These are phyloP conservation scores for Himalopsyche kuldschensis DNA, from an alignment of 2,888 invertebrate species.

Conservation along the genomic window DNA sequence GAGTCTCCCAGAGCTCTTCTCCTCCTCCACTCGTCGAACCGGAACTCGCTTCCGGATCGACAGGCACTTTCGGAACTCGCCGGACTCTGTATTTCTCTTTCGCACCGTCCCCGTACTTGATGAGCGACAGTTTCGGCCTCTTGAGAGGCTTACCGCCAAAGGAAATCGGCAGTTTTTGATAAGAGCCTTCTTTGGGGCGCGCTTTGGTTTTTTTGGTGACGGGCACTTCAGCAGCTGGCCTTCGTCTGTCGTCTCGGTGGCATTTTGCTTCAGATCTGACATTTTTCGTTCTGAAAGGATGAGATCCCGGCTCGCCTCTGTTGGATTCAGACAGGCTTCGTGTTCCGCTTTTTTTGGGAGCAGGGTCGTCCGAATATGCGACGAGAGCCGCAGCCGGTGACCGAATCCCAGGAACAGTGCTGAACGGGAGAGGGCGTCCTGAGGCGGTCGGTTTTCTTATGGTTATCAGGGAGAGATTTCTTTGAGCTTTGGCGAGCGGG, in stretches of 20 bases:
- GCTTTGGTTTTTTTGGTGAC: slow-evolving; percentile 3
- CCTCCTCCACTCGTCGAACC: slow-evolving; percentile 53
- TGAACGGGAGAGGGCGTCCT: slow-evolving; percentile 22
- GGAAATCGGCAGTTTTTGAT: slow-evolving; percentile 34
- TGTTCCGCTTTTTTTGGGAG: slow-evolving; percentile 7
- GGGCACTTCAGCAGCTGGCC: slow-evolving; percentile 1
- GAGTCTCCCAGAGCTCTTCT: slow-evolving; percentile 43
- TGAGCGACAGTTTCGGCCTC: slow-evolving; percentile 32
- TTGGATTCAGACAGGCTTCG: slow-evolving; percentile 33
- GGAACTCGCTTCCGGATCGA: slow-evolving; percentile 50
- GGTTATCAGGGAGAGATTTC: slow-evolving; percentile 34
- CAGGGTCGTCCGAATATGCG: slow-evolving; percentile 3
- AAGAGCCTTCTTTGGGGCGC: slow-evolving; percentile 18
- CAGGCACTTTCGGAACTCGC: slow-evolving; percentile 47
- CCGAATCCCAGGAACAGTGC: slow-evolving; percentile 16
- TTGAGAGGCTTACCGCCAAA: slow-evolving; percentile 29
- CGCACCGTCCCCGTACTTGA: slow-evolving; percentile 35
- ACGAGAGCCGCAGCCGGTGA: background rate
- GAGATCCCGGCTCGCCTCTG: background rate
- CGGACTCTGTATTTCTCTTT: slow-evolving; percentile 34
- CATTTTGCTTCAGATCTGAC: slow-evolving; percentile 11
- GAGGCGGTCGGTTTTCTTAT: slow-evolving; percentile 32
- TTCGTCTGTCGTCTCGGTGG: slow-evolving; percentile 18
- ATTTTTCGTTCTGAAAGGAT: slow-evolving; percentile 3
- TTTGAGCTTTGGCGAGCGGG: slow-evolving; percentile 24